Evolutionary conservation across 2,888 invertebrate species (phyloP).

Genomic region (Drosophila ustulata): DNA sequence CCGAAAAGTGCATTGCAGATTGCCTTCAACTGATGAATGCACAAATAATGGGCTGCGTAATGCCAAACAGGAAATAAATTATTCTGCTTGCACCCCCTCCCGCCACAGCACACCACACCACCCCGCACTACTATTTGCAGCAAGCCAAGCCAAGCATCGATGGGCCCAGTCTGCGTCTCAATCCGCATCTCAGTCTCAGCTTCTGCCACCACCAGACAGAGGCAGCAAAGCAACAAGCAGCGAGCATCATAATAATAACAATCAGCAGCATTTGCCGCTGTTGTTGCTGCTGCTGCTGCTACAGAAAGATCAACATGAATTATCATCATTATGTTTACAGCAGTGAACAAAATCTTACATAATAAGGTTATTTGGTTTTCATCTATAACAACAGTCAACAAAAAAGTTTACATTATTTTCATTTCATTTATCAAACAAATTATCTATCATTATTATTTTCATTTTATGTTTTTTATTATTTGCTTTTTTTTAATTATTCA

Average conservation of each 20-base stretch:
- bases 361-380: neutral
- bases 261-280: slow-evolving; percentile 58
- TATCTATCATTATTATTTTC: neutral
- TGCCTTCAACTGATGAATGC: slow-evolving; percentile 59
- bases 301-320: slow-evolving; percentile 33
- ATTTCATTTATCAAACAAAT: neutral
- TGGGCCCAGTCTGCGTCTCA: slow-evolving; percentile 1
- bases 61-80: slow-evolving; percentile 74
- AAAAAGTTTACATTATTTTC: too few species aligned
- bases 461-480: too few species aligned
- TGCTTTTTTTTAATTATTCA: too few species aligned
- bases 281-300: slow-evolving; percentile 20
- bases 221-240: slow-evolving; percentile 50
- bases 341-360: slow-evolving; percentile 18
- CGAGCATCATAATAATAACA: slow-evolving; percentile 64
- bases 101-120: neutral
- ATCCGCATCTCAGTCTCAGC: slow-evolving; percentile 1
- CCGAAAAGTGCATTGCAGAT: slow-evolving; percentile 63
- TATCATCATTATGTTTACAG: slow-evolving; percentile 40
- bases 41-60: slow-evolving; percentile 70
- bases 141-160: neutral
- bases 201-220: slow-evolving; percentile 7
- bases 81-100: slow-evolving; percentile 38
- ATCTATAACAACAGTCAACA: neutral
- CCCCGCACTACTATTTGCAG: slow-evolving; percentile 9